Evolutionary conservation across 2,797 vertebrate species (phyloP).

Genomic region (Malurus leucopterus): DNA sequence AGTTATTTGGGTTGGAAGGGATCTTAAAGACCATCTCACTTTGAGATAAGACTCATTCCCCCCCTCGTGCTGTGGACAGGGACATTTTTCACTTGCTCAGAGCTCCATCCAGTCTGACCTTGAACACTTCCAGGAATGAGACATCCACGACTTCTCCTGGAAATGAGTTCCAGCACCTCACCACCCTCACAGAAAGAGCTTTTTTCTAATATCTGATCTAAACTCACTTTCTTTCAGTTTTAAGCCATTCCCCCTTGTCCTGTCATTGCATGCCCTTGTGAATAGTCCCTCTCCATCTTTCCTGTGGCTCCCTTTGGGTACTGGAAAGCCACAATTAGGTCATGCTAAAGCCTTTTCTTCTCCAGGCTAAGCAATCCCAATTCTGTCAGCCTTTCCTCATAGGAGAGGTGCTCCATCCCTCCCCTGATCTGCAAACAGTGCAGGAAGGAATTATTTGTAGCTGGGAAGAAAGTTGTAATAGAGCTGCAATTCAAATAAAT

Average conservation of each 20-base stretch:
- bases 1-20: neutral
- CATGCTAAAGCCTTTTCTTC: neutral
- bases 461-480: neutral
- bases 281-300: neutral
- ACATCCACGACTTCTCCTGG: neutral
- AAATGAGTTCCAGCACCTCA: neutral
- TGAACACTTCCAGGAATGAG: neutral
- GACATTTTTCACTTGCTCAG: neutral
- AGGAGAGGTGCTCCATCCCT: neutral
- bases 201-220: neutral
- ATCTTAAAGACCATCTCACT: neutral
- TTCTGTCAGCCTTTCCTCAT: neutral
- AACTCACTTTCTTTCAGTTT: neutral
- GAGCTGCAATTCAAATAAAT: neutral
- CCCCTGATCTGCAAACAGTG: neutral
- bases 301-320: neutral
- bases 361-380: neutral
- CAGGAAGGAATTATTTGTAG: neutral
- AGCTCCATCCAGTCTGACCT: neutral
- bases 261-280: neutral
- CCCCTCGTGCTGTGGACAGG: neutral
- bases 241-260: neutral
- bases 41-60: too few relatives aligned
- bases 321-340: neutral
- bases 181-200: neutral